These are phyloP conservation scores for rabbit (Oryctolagus cuniculus) DNA, from an alignment of 2,113 vertebrate species.

Conservation along the genomic window mOryCun1.1 NC_091448.1:34334001-34334500, in stretches of 20 bases:
- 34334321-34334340: neutral
- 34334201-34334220: slow-evolving; percentile 89
- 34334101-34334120: slow-evolving; percentile 79
- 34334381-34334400: neutral
- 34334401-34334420: neutral
- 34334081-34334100: slow-evolving; percentile 75
- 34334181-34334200: slow-evolving; percentile 89
- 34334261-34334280: slow-evolving; percentile 84
- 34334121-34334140: slow-evolving; percentile 83
- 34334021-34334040: slow-evolving; percentile 78
- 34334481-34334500: neutral
- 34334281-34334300: neutral
- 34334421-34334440: neutral
- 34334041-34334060: slow-evolving; percentile 80
- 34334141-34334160: slow-evolving; percentile 88
- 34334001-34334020: slow-evolving; percentile 78
- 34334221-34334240: slow-evolving; percentile 92
- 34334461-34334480: neutral
- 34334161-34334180: slow-evolving; percentile 89
- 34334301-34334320: neutral
- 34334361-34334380: neutral
- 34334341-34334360: neutral
- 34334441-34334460: neutral
- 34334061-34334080: slow-evolving; percentile 76
- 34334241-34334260: slow-evolving; percentile 84